Evolutionary conservation across 2,888 invertebrate species (phyloP).

Genomic region (Craniophora ligustri): DNA sequence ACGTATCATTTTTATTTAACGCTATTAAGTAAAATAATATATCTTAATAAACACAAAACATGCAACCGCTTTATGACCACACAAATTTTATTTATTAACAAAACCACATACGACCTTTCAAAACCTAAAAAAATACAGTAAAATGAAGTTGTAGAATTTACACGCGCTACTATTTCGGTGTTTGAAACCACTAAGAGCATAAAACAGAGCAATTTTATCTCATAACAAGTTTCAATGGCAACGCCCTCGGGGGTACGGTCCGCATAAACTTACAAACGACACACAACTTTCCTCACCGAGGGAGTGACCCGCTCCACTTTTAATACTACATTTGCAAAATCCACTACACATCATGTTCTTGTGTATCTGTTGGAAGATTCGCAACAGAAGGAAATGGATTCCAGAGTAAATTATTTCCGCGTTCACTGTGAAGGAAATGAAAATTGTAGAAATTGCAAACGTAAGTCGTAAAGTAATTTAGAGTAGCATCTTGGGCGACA

Average conservation of each 20-base stretch:
- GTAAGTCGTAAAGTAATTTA: constrained; percentile 14
- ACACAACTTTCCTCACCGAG: constrained; percentile 57
- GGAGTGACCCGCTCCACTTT: constrained; percentile 55
- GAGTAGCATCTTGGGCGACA: neutral
- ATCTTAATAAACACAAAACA: too few relatives aligned
- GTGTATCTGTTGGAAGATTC: constrained; percentile 19
- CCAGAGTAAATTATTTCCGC: constrained; percentile 27
- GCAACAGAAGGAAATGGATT: constrained; percentile 9
- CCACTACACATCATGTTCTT: constrained; percentile 28
- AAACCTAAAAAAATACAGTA: constrained; percentile 13
- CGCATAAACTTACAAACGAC: constrained; percentile 69
- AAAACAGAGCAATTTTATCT: constrained; percentile 70
- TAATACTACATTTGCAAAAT: constrained; percentile 46
- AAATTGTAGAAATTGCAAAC: constrained; percentile 20
- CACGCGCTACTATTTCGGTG: constrained; percentile 41
- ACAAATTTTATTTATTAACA: neutral
- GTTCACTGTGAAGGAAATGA: constrained; percentile 24
- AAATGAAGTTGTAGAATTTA: constrained; percentile 21
- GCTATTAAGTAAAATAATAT: too few relatives aligned
- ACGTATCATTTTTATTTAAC: neutral
- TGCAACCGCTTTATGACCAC: neutral
- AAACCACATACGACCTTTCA: neutral
- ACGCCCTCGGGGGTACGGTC: constrained; percentile 60
- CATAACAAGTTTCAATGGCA: constrained; percentile 73
- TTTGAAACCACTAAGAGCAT: constrained; percentile 59